Percentiles rank a stretch among this genome's conserved stretches.
phyloP scores from a whole-genome alignment of 1,140 invertebrate species.

The Meloidogyne hapla region DNA sequence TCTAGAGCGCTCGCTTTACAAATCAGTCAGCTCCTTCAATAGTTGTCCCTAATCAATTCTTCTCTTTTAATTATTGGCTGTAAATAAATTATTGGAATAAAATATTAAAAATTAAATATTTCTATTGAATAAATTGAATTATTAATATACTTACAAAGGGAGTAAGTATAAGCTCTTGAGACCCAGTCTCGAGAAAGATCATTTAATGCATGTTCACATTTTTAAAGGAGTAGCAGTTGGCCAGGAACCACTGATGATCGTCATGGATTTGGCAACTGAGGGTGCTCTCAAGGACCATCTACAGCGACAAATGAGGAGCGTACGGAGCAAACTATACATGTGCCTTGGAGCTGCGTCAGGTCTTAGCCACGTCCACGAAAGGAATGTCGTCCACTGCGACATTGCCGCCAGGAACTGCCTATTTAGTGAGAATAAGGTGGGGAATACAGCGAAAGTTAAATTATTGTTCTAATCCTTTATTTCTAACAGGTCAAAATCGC shows the following conservation, averaged over 20 bases:
- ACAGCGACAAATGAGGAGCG: not conserved
- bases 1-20: no score
- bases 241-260: slow-evolving; percentile 44
- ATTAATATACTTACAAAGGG: no score
- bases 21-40: no score
- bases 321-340: slow-evolving; percentile 34
- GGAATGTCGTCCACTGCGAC: slow-evolving; percentile 27
- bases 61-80: no score
- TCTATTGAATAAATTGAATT: no score
- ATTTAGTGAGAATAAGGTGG: slow-evolving; percentile 17
- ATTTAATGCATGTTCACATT: not conserved
- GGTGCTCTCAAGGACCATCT: slow-evolving; percentile 35
- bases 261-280: slow-evolving; percentile 39
- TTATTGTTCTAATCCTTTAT: not conserved
- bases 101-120: no score
- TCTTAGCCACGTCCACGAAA: slow-evolving; percentile 36
- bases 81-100: no score
- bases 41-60: no score
- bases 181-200: no score
- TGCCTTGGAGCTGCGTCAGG: slow-evolving; percentile 36
- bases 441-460: not conserved
- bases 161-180: no score
- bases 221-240: slow-evolving; percentile 43
- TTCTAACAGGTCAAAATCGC: slow-evolving; percentile 35
- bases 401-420: slow-evolving; percentile 40